Evolutionary conservation across 2,888 invertebrate genomes (phyloP).

Genomic region (Coenonympha glycerion): DNA sequence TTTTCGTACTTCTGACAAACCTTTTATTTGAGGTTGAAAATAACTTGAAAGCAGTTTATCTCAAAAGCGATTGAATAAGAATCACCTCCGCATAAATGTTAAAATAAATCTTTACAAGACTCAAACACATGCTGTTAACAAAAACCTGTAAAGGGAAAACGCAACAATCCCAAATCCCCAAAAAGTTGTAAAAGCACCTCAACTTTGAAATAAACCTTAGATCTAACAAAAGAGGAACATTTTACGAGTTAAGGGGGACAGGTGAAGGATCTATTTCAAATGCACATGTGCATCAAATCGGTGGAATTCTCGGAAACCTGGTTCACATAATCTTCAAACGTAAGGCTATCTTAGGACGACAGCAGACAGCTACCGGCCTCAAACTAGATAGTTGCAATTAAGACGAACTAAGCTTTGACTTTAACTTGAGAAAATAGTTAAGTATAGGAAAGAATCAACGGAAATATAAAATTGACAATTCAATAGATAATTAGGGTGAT

Average conservation of each 20-base stretch:
- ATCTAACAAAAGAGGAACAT: constrained; percentile 17
- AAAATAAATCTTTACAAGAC: neutral
- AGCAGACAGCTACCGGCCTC: neutral
- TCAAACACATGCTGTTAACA: neutral
- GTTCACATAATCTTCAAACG: constrained; percentile 6
- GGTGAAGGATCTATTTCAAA: constrained; percentile 43
- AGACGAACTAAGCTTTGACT: no score
- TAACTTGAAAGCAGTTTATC: neutral
- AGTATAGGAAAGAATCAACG: no score
- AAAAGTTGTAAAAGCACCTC: constrained; percentile 4
- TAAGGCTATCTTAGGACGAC: neutral
- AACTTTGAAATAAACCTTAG: constrained; percentile 15
- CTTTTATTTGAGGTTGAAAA: no score
- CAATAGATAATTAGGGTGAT: no score
- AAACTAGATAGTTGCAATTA: no score
- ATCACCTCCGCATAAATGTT: neutral
- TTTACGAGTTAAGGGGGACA: constrained; percentile 32
- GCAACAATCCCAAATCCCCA: constrained; percentile 9
- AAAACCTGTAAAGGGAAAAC: constrained; percentile 11
- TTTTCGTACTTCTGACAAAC: no score
- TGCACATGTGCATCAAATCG: constrained; percentile 52
- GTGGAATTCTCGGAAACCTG: constrained; percentile 46
- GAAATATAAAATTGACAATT: no score
- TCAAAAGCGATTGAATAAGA: neutral
- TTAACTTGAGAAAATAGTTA: no score